Evolutionary conservation across 2,888 invertebrate species (phyloP), one percentile per base, ranked within the genome.

Genomic region (Yponomeuta plumbellus): DNA sequence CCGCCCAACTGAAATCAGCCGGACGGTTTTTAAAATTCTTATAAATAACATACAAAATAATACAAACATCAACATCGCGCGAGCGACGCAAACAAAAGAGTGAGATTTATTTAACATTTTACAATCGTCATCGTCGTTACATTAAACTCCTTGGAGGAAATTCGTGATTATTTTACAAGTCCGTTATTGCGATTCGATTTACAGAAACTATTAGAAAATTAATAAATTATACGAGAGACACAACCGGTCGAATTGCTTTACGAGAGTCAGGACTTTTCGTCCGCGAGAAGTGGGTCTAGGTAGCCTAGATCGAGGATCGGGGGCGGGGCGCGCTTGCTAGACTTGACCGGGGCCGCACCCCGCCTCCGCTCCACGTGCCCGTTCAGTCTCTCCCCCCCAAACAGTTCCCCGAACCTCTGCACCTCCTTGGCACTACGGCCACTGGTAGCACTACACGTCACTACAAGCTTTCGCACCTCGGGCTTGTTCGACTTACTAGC

Each of bases 11-110:
- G 73, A 73, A 75, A 75, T 74, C 74, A 77, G 81, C 79, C 84
- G 75, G 75, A 76, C 76, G 76, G 79, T 83, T 84, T 76, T 79
- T 85, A 86, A 77, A 86, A 86, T 80, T 83, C 88, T 90, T 90
- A 91, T 80, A 88, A 88, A 86, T 87, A 91, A 89, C 90, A 87
- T 91, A 91, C 90, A 91, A 91, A 90, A 91, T 88, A 86, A 91
- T 91, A 90, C 85, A 91, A 90, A 91, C 81, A 85, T 85, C 84
- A 83, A 78, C 84, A 84, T 78, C 74, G 64, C 76, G 81, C 80
- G 76, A 73, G 76, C 75, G 76, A 83, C 44, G 44, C 44, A 17
- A 81, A 80, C 78, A 78, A 80, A 83, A 78, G 80, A 83, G 79
- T 85, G 87, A 86, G 85, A 87, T 87, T 86, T 85, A 87, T 87